Percentiles rank a stretch among this genome's conserved stretches.
Evolutionary conservation across 2,797 vertebrate species (phyloP).

Genomic region (Momotus momota): DNA sequence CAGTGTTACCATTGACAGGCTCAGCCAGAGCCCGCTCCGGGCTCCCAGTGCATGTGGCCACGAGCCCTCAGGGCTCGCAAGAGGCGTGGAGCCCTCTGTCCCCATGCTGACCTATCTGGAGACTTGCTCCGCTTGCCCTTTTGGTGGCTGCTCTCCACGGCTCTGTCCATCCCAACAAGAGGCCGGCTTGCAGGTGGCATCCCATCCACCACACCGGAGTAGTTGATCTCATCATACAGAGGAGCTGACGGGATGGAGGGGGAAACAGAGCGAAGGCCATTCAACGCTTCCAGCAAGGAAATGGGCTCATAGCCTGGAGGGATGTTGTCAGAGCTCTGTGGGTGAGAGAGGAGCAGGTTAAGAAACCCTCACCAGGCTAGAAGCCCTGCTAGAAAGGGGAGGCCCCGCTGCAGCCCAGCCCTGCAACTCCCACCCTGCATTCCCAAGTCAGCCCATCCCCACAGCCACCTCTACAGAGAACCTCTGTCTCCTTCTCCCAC

Average conservation of each 20-base stretch:
- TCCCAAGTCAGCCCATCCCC: background rate
- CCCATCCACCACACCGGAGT: slow-evolving; percentile 85
- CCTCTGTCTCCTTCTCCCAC: background rate
- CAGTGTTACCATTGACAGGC: background rate
- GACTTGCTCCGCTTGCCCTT: slow-evolving; percentile 95
- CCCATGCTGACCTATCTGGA: slow-evolving; percentile 89
- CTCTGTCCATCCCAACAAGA: slow-evolving; percentile 86
- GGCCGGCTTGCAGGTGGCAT: slow-evolving; percentile 80
- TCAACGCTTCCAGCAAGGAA: slow-evolving; percentile 94
- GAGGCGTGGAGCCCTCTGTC: fast-evolving
- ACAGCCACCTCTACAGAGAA: background rate
- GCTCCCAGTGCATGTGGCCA: fast-evolving
- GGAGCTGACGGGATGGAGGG: slow-evolving; percentile 90
- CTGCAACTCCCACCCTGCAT: fast-evolving
- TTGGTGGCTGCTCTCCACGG: slow-evolving; percentile 86
- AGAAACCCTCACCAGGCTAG: background rate
- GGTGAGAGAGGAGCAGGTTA: fast-evolving
- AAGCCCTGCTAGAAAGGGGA: background rate
- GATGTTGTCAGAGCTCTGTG: slow-evolving; percentile 91
- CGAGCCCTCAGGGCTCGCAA: background rate
- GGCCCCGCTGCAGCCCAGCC: background rate
- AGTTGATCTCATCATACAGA: slow-evolving; percentile 94
- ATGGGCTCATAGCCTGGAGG: slow-evolving; percentile 97
- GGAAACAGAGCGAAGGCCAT: slow-evolving; percentile 89
- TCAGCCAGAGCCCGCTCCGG: background rate